A percentile compares a stretch with the other conserved stretches of the same genome.
phyloP scores from a whole-genome alignment of 2,888 invertebrate genomes.

The Synergus laeviventris region DNA sequence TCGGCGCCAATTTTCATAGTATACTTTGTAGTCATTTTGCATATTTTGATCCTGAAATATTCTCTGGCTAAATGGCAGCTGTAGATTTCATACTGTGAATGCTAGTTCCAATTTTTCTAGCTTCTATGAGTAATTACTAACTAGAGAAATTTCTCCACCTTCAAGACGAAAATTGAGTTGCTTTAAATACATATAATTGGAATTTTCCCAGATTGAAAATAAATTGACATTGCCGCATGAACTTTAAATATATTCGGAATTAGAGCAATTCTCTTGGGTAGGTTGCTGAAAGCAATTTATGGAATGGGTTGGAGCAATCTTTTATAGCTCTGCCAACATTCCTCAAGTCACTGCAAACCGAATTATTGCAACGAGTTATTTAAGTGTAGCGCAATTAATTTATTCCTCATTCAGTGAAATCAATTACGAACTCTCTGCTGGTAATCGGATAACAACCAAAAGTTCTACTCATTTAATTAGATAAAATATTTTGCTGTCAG shows the following conservation, averaged over 20 bases:
- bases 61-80: neutral
- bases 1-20: neutral
- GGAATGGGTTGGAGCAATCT: constrained; percentile 14
- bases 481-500: neutral
- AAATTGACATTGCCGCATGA: constrained; percentile 22
- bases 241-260: constrained; percentile 17
- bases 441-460: neutral
- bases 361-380: constrained; percentile 6
- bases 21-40: neutral
- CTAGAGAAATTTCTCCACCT: neutral
- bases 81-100: neutral
- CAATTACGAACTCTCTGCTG: neutral
- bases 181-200: neutral
- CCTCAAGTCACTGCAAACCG: constrained; percentile 2
- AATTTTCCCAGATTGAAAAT: neutral
- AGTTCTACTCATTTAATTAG: neutral
- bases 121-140: neutral
- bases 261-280: neutral
- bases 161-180: constrained; percentile 3
- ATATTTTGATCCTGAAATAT: neutral
- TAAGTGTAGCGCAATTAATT: constrained; percentile 15
- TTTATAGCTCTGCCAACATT: constrained; percentile 16
- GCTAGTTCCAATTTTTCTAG: neutral
- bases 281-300: constrained; percentile 19
- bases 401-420: neutral